Evolutionary conservation across 2,113 vertebrate genomes (phyloP).

Genomic region (Pangasianodon gigas): DNA sequence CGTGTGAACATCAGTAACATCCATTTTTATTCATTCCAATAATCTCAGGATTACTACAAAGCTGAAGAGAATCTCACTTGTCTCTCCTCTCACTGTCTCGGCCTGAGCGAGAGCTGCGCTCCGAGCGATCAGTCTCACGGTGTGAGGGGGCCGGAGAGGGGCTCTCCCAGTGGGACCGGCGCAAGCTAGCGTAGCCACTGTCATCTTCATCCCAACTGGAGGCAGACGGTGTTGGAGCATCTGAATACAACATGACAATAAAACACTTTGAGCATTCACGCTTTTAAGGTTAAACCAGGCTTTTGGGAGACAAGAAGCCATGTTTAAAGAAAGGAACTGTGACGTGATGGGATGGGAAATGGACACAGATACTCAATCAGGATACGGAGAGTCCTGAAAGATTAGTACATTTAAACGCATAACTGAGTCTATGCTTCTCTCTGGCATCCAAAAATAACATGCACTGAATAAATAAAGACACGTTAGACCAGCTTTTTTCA

Average conservation of each 20-base stretch:
- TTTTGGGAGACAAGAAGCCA: not conserved
- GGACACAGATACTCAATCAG: not conserved
- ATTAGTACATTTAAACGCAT: not conserved
- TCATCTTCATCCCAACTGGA: constrained; percentile 98
- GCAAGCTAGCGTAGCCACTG: constrained; percentile 74
- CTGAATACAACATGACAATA: constrained; percentile 64
- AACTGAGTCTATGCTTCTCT: not conserved
- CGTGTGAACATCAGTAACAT: not conserved
- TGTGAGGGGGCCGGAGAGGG: constrained; percentile 85
- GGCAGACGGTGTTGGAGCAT: constrained; percentile 87
- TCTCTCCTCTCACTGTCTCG: constrained; percentile 84
- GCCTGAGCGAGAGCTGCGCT: constrained; percentile 73
- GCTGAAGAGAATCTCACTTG: constrained; percentile 56
- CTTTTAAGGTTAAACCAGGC: not conserved
- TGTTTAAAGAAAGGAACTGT: too few relatives aligned
- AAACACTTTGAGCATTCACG: not conserved
- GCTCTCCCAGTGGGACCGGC: constrained; percentile 94
- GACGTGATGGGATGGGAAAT: not conserved
- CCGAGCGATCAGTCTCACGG: constrained; percentile 82
- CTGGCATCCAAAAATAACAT: not conserved
- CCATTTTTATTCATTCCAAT: not conserved
- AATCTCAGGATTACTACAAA: not conserved
- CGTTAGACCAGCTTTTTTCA: not conserved
- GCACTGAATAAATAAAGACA: not conserved
- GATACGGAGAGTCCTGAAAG: not conserved